These are phyloP conservation scores for Drosophila ezoana DNA, from an alignment of 2,888 invertebrate genomes.

Conservation along the genomic window DNA sequence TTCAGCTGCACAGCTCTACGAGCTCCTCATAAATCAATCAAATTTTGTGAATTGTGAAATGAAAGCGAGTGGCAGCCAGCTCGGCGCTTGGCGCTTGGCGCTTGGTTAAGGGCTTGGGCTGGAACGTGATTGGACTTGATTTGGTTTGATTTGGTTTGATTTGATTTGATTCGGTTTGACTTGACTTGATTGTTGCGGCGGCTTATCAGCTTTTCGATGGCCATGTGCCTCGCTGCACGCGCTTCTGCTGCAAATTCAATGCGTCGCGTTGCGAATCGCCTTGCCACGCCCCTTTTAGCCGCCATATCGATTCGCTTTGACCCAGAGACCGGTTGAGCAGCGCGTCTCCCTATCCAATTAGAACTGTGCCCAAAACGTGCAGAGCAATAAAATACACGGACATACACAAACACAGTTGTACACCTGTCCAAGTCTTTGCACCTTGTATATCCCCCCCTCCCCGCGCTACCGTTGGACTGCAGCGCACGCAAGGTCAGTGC, in stretches of 20 bases:
- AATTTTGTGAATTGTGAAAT: not conserved
- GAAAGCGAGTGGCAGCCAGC: too few relatives aligned
- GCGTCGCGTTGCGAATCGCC: not conserved
- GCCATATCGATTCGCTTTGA: conserved; percentile 65
- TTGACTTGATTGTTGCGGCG: conserved; percentile 73
- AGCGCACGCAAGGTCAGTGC: conserved; percentile 73
- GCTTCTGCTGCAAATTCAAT: conserved; percentile 7
- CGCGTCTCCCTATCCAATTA: conserved; percentile 68
- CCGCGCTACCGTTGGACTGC: conserved; percentile 2
- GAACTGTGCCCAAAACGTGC: conserved; percentile 71
- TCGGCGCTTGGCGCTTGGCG: too few relatives aligned
- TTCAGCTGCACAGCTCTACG: conserved; percentile 30
- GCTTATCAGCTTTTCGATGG: conserved; percentile 71
- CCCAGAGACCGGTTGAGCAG: not conserved
- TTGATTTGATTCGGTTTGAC: conserved; percentile 67
- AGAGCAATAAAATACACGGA: conserved; percentile 66
- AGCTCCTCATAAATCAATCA: conserved; percentile 57
- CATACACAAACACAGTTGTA: conserved; percentile 1
- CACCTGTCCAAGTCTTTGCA: conserved; percentile 27
- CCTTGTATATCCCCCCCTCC: not conserved
- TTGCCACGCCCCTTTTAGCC: not conserved
- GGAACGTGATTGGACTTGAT: not conserved
- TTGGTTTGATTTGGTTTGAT: conserved; percentile 5
- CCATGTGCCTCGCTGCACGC: conserved; percentile 50
- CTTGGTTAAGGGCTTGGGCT: too few relatives aligned